Evolutionary conservation across 2,113 vertebrate species (phyloP).

Genomic region (Donacobius atricapilla): DNA sequence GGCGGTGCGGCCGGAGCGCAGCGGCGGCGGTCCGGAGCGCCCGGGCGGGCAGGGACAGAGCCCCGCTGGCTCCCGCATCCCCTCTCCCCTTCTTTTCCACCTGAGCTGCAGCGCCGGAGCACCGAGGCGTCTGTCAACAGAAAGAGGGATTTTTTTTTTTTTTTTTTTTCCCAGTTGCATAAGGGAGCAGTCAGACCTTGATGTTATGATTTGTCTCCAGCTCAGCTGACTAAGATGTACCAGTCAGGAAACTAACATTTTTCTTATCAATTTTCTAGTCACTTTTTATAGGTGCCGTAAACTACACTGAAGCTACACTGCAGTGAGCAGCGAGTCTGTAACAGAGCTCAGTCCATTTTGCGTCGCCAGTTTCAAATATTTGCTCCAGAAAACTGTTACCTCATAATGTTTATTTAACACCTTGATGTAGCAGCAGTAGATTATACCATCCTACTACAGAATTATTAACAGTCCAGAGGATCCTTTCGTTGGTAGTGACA

Average conservation of each 20-base stretch:
- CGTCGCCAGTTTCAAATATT: neutral
- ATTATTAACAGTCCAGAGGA: neutral
- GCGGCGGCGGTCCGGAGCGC: neutral
- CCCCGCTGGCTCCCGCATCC: fast-evolving
- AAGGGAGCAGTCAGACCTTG: slow-evolving; percentile 15
- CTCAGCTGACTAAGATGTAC: neutral
- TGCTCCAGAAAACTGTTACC: neutral
- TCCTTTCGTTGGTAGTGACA: neutral
- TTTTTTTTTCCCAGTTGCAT: neutral
- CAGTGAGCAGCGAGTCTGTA: neutral
- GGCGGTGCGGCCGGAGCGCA: fast-evolving
- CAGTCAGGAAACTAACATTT: neutral
- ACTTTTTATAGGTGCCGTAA: neutral
- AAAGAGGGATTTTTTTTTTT: neutral
- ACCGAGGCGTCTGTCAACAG: neutral
- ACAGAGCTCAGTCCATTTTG: neutral
- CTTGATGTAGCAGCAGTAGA: neutral
- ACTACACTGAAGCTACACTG: neutral
- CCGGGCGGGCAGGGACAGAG: fast-evolving
- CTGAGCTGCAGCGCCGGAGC: neutral
- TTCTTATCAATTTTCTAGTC: neutral
- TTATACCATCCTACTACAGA: neutral
- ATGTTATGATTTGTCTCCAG: neutral
- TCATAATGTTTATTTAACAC: neutral
- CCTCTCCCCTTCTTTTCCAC: neutral